Evolutionary conservation across 1,140 invertebrate genomes (phyloP).

Genomic region (Teleopsis dalmanni): DNA sequence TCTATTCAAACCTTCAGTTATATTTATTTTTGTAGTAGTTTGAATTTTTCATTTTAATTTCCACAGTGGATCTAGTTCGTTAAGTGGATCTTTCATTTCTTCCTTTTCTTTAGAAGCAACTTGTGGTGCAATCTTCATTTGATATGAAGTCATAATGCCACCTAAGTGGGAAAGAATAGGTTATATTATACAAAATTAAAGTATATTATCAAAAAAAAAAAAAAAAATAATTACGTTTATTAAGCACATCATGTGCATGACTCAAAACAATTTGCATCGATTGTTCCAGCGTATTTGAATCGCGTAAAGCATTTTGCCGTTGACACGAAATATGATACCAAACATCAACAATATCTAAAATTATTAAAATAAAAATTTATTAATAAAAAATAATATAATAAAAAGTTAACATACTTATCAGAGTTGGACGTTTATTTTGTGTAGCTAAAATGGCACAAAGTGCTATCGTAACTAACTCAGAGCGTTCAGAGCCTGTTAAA

Average conservation of each 20-base stretch:
- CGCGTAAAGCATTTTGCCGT: conserved; percentile 35
- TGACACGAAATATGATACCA: conserved; percentile 41
- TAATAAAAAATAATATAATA: background rate
- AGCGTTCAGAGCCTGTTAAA: conserved; percentile 38
- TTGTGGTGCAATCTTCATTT: conserved; percentile 43
- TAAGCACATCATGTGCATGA: conserved; percentile 39
- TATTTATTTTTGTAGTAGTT: too few species aligned
- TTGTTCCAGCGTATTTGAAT: conserved; percentile 31
- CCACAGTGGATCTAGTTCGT: conserved; percentile 42
- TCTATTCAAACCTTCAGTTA: too few species aligned
- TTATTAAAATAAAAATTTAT: background rate
- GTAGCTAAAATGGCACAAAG: conserved; percentile 35
- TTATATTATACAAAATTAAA: background rate
- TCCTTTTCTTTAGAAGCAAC: conserved; percentile 38
- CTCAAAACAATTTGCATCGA: conserved; percentile 41
- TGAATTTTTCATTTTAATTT: conserved; percentile 37
- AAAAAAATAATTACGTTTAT: conserved; percentile 29
- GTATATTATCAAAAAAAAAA: too few species aligned
- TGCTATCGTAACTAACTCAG: conserved; percentile 33
- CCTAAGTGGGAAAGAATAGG: conserved; percentile 16
- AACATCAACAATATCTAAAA: conserved; percentile 40
- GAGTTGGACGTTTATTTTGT: conserved; percentile 29
- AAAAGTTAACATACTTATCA: conserved; percentile 31
- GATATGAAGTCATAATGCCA: conserved; percentile 44
- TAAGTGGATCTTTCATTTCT: conserved; percentile 41